Conservation (phyloP, 2,888 invertebrate species). For the Amiota mariae region DNA sequence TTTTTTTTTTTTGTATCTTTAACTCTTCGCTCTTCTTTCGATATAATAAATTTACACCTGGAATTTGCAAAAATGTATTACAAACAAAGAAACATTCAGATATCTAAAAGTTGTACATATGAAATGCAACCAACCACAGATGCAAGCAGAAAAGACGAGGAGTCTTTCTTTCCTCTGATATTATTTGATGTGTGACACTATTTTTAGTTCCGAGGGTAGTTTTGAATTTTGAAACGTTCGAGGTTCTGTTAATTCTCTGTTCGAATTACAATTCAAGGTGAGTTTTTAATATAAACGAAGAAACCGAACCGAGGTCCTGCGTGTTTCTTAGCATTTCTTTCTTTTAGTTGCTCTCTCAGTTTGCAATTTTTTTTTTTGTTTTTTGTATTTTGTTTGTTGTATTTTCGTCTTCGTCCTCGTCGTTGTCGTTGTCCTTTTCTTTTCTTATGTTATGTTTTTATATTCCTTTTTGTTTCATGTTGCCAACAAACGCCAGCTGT, state of each 20-base stretch:
- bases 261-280: slow-evolving; percentile 32
- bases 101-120: not conserved
- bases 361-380: slow-evolving; percentile 11
- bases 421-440: slow-evolving; percentile 24
- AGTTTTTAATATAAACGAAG: not conserved
- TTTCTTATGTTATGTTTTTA: slow-evolving; percentile 37
- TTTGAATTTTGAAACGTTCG: not conserved
- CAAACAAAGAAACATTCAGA: not conserved
- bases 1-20: slow-evolving; percentile 39
- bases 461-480: slow-evolving; percentile 28
- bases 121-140: slow-evolving; percentile 27
- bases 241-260: not conserved
- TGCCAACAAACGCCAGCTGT: slow-evolving; percentile 57
- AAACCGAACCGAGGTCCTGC: not conserved
- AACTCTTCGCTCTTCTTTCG: slow-evolving; percentile 22
- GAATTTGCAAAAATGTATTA: slow-evolving; percentile 61
- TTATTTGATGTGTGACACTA: too few species aligned
- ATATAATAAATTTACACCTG: slow-evolving; percentile 66
- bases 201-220: slow-evolving; percentile 10
- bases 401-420: slow-evolving; percentile 48
- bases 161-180: slow-evolving; percentile 1
- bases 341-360: slow-evolving; percentile 1
- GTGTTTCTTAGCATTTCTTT: slow-evolving; percentile 8
- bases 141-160: not conserved
- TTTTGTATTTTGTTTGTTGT: slow-evolving; percentile 43